Percentiles rank a stretch among this genome's conserved stretches.
phyloP scores from a whole-genome alignment of 2,797 vertebrate species.

The Tympanoctomys barrerae region DNA sequence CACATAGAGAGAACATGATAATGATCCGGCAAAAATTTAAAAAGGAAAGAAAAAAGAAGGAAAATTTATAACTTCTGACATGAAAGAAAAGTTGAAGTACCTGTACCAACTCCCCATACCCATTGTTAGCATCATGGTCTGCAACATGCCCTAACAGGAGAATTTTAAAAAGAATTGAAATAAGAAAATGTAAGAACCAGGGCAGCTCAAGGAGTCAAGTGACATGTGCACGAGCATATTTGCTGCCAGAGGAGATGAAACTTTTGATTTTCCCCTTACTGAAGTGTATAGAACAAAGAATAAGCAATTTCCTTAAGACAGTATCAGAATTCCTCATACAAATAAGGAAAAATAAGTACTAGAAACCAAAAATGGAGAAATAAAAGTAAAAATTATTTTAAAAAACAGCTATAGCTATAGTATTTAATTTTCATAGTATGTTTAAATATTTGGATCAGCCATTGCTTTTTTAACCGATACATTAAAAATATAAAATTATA shows the following conservation, averaged over 20 bases:
- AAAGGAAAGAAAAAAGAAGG: neutral
- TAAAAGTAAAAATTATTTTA: neutral
- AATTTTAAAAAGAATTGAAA: neutral
- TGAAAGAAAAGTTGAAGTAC: slow-evolving; percentile 1
- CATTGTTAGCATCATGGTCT: neutral
- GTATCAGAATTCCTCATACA: neutral
- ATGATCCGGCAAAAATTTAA: neutral
- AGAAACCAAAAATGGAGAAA: neutral
- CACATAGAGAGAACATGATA: too few species aligned
- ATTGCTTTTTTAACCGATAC: neutral
- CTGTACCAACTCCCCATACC: neutral
- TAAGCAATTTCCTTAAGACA: neutral
- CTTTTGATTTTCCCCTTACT: neutral
- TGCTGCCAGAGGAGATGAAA: neutral
- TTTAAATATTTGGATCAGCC: neutral
- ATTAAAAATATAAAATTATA: neutral
- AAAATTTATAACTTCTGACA: neutral
- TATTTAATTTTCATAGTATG: neutral
- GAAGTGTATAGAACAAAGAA: neutral
- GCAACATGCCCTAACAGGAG: neutral
- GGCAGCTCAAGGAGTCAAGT: neutral
- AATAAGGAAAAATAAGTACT: neutral
- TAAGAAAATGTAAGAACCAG: neutral
- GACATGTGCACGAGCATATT: neutral
- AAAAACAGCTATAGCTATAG: neutral